A percentile compares a stretch with the other conserved stretches of the same genome.
phyloP scores from a whole-genome alignment of 1,140 invertebrate species.

The Eriosoma lanigerum region DNA sequence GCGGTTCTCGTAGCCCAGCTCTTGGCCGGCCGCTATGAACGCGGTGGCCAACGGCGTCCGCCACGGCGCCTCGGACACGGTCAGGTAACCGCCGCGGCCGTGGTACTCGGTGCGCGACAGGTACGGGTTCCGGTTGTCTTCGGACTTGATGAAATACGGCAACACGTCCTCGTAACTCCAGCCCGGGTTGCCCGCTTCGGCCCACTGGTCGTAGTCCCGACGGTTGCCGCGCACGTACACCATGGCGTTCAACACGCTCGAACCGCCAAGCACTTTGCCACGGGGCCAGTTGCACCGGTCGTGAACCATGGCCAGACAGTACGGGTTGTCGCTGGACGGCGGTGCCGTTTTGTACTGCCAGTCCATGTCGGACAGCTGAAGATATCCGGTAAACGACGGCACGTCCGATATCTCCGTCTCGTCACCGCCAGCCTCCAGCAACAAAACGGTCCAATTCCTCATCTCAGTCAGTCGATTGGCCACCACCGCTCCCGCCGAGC shows the following conservation, averaged over 20 bases:
- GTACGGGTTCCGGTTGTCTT: conserved; percentile 83
- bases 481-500: conserved; percentile 88
- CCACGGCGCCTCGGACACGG: conserved; percentile 82
- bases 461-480: conserved; percentile 83
- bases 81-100: conserved; percentile 74
- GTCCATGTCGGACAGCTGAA: conserved; percentile 78
- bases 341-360: conserved; percentile 92
- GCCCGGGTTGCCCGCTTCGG: conserved; percentile 77
- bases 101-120: conserved; percentile 74
- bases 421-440: conserved; percentile 81
- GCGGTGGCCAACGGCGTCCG: conserved; percentile 75
- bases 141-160: conserved; percentile 86
- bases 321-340: conserved; percentile 65
- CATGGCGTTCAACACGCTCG: conserved; percentile 93
- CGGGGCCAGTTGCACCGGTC: conserved; percentile 85
- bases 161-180: conserved; percentile 88
- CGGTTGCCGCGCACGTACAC: conserved; percentile 90
- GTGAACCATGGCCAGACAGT: conserved; percentile 80
- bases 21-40: conserved; percentile 77
- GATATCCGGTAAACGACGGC: conserved; percentile 73
- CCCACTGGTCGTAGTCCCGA: conserved; percentile 91
- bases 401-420: conserved; percentile 80
- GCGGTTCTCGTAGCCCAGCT: conserved; percentile 74
- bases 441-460: conserved; percentile 74
- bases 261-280: conserved; percentile 88